A percentile compares a stretch with the other conserved stretches of the same genome.
These are phyloP conservation scores for Chroicocephalus ridibundus DNA, from an alignment of 2,113 vertebrate genomes.

Conservation along the genomic window DNA sequence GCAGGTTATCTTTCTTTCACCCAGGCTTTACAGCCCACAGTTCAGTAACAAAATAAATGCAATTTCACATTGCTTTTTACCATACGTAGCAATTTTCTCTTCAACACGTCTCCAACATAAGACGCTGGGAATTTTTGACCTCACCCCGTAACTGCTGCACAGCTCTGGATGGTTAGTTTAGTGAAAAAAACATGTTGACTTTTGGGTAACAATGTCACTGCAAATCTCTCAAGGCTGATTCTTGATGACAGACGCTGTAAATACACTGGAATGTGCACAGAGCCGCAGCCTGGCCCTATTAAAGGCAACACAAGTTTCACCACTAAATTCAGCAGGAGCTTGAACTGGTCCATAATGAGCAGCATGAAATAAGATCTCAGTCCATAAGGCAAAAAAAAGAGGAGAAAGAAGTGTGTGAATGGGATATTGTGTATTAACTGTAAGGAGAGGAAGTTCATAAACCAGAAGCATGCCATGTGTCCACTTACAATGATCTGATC, in stretches of 20 bases:
- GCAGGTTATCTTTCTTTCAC: neutral
- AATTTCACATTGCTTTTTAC: neutral
- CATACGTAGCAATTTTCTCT: neutral
- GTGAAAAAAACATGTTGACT: neutral
- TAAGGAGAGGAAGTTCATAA: neutral
- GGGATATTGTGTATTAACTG: neutral
- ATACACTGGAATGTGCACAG: neutral
- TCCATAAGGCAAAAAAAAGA: neutral
- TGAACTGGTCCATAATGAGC: neutral
- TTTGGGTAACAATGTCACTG: neutral
- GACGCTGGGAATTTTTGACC: neutral
- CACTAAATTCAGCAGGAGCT: neutral
- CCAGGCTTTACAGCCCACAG: neutral
- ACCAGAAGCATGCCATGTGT: neutral
- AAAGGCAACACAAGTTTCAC: neutral
- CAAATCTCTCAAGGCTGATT: neutral
- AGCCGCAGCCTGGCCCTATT: neutral
- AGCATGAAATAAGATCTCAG: neutral
- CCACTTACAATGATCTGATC: neutral
- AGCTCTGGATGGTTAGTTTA: neutral
- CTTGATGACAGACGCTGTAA: neutral
- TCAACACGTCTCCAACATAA: neutral
- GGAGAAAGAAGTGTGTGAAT: neutral
- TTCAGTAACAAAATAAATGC: neutral
- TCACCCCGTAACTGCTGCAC: neutral